A percentile compares a stretch with the other conserved stretches of the same genome.
Conservation (phyloP, 2,797 vertebrate species). For the Sebastes aleutianus region DNA sequence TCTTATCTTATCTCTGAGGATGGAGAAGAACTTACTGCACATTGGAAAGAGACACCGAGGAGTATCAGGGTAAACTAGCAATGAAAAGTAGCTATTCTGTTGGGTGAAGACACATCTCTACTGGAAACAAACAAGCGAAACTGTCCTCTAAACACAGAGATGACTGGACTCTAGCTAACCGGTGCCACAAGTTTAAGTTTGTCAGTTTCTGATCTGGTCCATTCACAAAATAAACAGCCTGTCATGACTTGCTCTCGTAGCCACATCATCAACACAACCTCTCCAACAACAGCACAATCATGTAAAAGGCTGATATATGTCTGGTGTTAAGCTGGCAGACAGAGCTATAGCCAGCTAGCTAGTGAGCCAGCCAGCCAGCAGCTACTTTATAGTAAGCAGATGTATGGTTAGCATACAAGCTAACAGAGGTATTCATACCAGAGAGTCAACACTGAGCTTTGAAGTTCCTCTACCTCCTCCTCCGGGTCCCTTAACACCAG, state of each 20-base stretch:
- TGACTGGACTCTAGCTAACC: not conserved
- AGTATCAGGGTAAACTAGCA: not conserved
- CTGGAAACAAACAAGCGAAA: not conserved
- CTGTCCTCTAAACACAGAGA: not conserved
- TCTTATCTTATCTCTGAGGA: not conserved
- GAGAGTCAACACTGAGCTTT: constrained; percentile 55
- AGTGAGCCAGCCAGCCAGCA: constrained; percentile 4
- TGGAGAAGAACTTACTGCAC: not conserved
- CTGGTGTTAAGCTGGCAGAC: not conserved
- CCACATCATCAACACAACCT: constrained; percentile 10
- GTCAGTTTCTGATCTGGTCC: constrained; percentile 23
- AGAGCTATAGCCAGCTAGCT: constrained; percentile 43
- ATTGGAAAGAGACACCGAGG: not conserved
- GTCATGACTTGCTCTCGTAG: constrained; percentile 7
- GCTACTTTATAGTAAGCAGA: constrained; percentile 54
- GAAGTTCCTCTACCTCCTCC: constrained; percentile 57
- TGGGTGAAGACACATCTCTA: not conserved
- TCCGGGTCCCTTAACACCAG: not conserved
- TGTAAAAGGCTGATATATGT: not conserved
- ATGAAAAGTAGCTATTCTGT: not conserved
- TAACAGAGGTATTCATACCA: constrained; percentile 59
- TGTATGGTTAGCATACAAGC: constrained; percentile 73
- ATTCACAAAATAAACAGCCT: constrained; percentile 12
- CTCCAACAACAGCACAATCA: not conserved
- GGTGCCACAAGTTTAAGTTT: constrained; percentile 48